phyloP scores from a whole-genome alignment of 2,888 invertebrate species.

The Diadegma fenestrale region DNA sequence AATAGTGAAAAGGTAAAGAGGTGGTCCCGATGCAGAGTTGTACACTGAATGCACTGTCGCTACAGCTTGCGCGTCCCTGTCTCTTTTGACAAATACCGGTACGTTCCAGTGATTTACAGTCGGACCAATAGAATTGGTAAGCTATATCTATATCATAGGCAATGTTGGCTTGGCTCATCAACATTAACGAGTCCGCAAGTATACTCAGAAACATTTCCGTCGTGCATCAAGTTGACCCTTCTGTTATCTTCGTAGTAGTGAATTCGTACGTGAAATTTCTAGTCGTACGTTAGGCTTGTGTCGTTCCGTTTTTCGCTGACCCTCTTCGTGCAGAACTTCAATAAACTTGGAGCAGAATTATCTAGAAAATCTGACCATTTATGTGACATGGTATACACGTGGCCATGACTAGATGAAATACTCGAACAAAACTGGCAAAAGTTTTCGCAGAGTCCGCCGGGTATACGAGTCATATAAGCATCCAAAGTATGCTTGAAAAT shows the following conservation, averaged over 20 bases:
- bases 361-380: conserved; percentile 43
- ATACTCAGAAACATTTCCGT: conserved; percentile 13
- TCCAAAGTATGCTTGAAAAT: conserved; percentile 39
- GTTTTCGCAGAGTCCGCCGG: conserved; percentile 7
- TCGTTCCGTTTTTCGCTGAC: conserved; percentile 24
- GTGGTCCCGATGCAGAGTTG: conserved; percentile 22
- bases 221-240: background rate
- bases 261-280: conserved; percentile 10
- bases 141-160: conserved; percentile 6
- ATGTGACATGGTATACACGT: conserved; percentile 36
- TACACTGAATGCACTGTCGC: conserved; percentile 11
- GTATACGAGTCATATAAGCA: conserved; percentile 23
- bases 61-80: background rate
- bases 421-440: conserved; percentile 14
- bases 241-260: background rate
- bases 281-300: conserved; percentile 17
- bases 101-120: conserved; percentile 28
- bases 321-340: conserved; percentile 34
- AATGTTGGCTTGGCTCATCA: conserved; percentile 39
- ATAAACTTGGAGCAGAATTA: conserved; percentile 19
- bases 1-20: conserved; percentile 3
- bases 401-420: conserved; percentile 23
- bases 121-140: conserved; percentile 13
- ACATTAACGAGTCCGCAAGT: conserved; percentile 6
- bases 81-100: conserved; percentile 20